These are phyloP conservation scores for Mycetomoellerius zeteki DNA, from an alignment of 1,140 invertebrate species.

Conservation along the genomic window DNA sequence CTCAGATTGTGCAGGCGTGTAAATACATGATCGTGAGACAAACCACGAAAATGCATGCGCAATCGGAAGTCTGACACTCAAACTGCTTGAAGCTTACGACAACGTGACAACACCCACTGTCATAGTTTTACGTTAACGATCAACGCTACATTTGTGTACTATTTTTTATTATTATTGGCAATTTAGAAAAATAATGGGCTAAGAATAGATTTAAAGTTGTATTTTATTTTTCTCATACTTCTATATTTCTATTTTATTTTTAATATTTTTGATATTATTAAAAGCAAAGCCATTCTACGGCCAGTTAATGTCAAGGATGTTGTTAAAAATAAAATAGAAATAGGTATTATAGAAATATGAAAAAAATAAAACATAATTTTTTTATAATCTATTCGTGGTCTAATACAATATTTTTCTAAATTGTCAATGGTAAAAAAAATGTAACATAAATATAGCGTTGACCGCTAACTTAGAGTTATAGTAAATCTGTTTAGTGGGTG, in stretches of 20 bases:
- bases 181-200: too few relatives aligned
- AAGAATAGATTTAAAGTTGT: too few relatives aligned
- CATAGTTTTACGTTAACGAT: constrained; percentile 88
- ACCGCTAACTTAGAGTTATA: constrained; percentile 87
- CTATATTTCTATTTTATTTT: not conserved
- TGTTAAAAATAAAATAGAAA: not conserved
- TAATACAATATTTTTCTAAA: too few relatives aligned
- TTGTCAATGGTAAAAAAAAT: too few relatives aligned
- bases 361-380: not conserved
- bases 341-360: not conserved
- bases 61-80: constrained; percentile 87
- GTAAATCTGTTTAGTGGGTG: constrained; percentile 90
- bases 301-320: too few relatives aligned
- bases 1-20: constrained; percentile 86
- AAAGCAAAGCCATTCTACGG: too few relatives aligned
- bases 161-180: too few relatives aligned
- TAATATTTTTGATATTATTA: not conserved
- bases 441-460: constrained; percentile 89
- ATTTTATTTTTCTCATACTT: not conserved
- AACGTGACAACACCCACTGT: constrained; percentile 89
- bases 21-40: constrained; percentile 79
- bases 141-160: constrained; percentile 89
- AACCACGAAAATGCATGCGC: constrained; percentile 82
- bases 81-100: constrained; percentile 88
- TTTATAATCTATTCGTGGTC: too few relatives aligned